Percentiles rank a stretch among this genome's conserved stretches.
These are phyloP conservation scores for Chlorops oryzae DNA, from an alignment of 1,140 invertebrate species.

Conservation along the genomic window DNA sequence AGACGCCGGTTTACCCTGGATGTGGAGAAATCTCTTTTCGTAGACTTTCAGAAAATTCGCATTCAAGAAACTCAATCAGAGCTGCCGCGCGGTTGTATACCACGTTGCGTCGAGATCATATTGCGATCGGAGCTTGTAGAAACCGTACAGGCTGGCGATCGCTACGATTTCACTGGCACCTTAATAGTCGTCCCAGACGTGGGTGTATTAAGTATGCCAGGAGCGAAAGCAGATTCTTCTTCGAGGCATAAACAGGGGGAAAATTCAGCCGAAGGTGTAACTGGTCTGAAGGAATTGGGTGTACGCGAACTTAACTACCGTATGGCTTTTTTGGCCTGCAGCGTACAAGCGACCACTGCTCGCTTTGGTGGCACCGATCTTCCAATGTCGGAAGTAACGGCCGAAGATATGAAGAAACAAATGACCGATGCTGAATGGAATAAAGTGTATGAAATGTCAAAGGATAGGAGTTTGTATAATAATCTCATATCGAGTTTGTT, in stretches of 20 bases:
- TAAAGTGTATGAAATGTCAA: conserved; percentile 94
- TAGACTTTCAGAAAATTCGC: conserved; percentile 98
- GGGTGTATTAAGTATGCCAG: conserved; percentile 75
- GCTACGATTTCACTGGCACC: conserved; percentile 95
- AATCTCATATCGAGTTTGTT: conserved; percentile 92
- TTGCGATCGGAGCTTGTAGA: conserved; percentile 96
- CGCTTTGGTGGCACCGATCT: conserved; percentile 75
- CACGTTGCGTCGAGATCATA: conserved; percentile 92
- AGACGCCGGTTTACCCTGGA: conserved; percentile 84
- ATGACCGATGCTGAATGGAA: conserved; percentile 95
- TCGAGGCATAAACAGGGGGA: conserved; percentile 66
- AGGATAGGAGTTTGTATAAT: conserved; percentile 85
- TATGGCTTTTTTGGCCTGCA: conserved; percentile 92
- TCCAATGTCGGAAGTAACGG: conserved; percentile 74
- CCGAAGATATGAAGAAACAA: conserved; percentile 86
- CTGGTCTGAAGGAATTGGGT: conserved; percentile 88
- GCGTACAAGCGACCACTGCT: conserved; percentile 77
- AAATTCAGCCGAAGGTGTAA: conserved; percentile 83
- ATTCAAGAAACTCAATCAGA: conserved; percentile 99
- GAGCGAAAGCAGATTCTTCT: conserved; percentile 75
- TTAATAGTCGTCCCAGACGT: conserved; percentile 98
- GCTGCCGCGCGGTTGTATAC: conserved; percentile 93
- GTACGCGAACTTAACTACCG: conserved; percentile 93
- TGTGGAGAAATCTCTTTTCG: conserved; percentile 88
- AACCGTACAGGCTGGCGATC: conserved; percentile 78